Percentiles rank a stretch among this genome's conserved stretches.
These are phyloP conservation scores for Nothura maculosa DNA, from an alignment of 2,797 vertebrate genomes.

Conservation along the genomic window DNA sequence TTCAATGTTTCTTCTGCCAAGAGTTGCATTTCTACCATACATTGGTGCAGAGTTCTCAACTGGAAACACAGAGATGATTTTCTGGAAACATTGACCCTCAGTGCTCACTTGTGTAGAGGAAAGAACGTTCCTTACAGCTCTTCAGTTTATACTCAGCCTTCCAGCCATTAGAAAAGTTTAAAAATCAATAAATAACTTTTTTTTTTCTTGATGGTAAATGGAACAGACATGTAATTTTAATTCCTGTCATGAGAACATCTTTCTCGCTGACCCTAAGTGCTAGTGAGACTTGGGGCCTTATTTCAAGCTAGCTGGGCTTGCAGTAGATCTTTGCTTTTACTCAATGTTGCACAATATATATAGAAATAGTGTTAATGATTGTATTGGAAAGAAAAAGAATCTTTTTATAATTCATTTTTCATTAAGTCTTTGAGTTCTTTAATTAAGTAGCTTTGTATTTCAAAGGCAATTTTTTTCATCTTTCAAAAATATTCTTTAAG, in stretches of 20 bases:
- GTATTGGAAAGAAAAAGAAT: not conserved
- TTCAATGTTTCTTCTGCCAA: not conserved
- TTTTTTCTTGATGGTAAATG: not conserved
- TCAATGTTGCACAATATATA: not conserved
- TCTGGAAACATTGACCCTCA: not conserved
- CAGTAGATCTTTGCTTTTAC: not conserved
- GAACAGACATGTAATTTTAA: not conserved
- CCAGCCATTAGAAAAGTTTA: not conserved
- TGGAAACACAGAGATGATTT: accelerated
- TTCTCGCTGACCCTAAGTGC: not conserved
- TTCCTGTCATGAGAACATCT: not conserved
- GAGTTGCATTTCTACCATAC: not conserved
- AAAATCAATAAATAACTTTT: not conserved
- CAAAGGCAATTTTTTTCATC: not conserved
- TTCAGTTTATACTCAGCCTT: not conserved
- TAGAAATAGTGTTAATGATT: not conserved
- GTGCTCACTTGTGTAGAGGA: not conserved
- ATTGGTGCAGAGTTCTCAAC: accelerated
- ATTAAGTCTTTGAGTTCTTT: not conserved
- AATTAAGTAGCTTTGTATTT: not conserved
- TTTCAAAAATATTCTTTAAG: not conserved
- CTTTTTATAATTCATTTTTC: not conserved
- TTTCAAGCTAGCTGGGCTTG: not conserved
- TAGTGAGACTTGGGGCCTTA: not conserved
- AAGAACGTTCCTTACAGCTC: not conserved